phyloP scores from a whole-genome alignment of 2,113 vertebrate genomes.

The Indicator indicator region DNA sequence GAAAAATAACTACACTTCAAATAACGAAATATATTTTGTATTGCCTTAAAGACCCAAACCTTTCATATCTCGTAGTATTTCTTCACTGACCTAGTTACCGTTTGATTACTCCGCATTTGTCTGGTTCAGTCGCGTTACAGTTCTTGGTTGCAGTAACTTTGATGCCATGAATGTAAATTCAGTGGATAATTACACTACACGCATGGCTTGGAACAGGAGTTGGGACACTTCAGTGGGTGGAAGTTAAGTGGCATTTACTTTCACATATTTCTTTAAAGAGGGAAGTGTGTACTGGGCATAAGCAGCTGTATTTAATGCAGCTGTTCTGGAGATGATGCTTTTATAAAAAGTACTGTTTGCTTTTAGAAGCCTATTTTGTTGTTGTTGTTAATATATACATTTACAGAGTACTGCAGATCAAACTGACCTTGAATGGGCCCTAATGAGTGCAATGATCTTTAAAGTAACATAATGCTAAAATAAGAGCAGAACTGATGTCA shows the following conservation, averaged over 20 bases:
- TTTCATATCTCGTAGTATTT: conserved; percentile 64
- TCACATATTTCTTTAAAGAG: conserved; percentile 44
- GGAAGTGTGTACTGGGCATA: conserved; percentile 32
- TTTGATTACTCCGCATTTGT: conserved; percentile 56
- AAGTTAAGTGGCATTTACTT: conserved; percentile 64
- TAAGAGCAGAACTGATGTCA: conserved; percentile 72
- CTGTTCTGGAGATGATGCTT: conserved; percentile 67
- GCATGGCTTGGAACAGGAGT: conserved; percentile 52
- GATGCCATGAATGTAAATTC: conserved; percentile 24
- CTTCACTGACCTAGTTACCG: conserved; percentile 52
- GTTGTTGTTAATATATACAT: conserved; percentile 45
- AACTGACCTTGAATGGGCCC: conserved; percentile 69
- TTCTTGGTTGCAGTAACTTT: conserved; percentile 54
- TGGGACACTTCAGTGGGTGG: conserved; percentile 57
- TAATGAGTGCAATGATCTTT: conserved; percentile 68
- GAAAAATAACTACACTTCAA: conserved; percentile 47
- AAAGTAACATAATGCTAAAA: conserved; percentile 68
- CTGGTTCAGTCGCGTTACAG: conserved; percentile 63
- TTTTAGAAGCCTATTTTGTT: conserved; percentile 72
- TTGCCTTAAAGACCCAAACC: conserved; percentile 79
- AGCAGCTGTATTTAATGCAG: conserved; percentile 54
- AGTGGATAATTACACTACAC: conserved; percentile 29
- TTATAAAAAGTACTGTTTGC: conserved; percentile 63
- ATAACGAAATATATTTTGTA: conserved; percentile 72
- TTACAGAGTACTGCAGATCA: conserved; percentile 72